Conservation (phyloP, 2,797 vertebrate genomes). For the Leuciscus waleckii region DNA sequence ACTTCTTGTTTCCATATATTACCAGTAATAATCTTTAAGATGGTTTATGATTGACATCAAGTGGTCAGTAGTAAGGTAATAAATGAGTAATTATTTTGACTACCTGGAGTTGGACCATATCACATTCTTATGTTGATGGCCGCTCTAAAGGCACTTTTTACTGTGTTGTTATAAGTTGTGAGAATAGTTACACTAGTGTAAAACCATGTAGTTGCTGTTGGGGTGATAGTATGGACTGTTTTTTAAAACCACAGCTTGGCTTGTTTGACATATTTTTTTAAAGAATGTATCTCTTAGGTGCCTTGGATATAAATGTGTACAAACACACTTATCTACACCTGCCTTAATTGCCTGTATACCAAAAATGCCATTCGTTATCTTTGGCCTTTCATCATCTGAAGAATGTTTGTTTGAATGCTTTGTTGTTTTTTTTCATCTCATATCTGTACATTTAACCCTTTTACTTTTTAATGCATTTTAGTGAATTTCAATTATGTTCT, state of each 20-base stretch:
- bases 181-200: slow-evolving; percentile 33
- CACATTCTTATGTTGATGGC: neutral
- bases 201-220: slow-evolving; percentile 15
- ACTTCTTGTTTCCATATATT: slow-evolving; percentile 10
- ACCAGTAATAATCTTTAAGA: slow-evolving; percentile 33
- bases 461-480: slow-evolving; percentile 8
- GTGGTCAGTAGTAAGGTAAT: slow-evolving; percentile 1
- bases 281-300: slow-evolving; percentile 53
- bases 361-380: slow-evolving; percentile 57
- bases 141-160: slow-evolving; percentile 10
- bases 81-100: slow-evolving; percentile 30
- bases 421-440: neutral
- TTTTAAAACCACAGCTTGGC: slow-evolving; percentile 16
- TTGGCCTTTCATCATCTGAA: slow-evolving; percentile 45
- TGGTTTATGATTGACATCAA: slow-evolving; percentile 34
- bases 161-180: slow-evolving; percentile 12
- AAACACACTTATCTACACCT: slow-evolving; percentile 67
- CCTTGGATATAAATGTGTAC: slow-evolving; percentile 68
- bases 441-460: neutral
- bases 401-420: slow-evolving; percentile 30
- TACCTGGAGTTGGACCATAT: slow-evolving; percentile 27
- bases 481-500: neutral
- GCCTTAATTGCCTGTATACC: slow-evolving; percentile 73
- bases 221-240: slow-evolving; percentile 13
- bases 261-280: slow-evolving; percentile 30